phyloP scores from a whole-genome alignment of 2,113 vertebrate species.

The Lasiurus cinereus region DNA sequence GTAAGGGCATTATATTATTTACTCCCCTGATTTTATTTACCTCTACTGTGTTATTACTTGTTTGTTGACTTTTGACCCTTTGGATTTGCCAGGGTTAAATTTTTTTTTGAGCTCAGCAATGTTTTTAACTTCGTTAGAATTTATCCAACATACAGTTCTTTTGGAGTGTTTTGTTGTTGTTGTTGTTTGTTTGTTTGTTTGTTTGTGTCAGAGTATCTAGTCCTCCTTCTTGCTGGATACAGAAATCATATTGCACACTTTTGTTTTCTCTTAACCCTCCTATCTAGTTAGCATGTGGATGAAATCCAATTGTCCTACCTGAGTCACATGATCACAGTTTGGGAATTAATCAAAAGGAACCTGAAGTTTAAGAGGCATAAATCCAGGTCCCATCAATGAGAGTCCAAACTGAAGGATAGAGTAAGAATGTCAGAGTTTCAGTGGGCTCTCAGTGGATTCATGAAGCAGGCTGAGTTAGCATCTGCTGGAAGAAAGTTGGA shows the following conservation, averaged over 20 bases:
- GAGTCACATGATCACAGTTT: neutral
- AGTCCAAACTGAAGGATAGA: neutral
- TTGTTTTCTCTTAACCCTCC: neutral
- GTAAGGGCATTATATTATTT: constrained; percentile 15
- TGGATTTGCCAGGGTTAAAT: neutral
- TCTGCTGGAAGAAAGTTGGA: neutral
- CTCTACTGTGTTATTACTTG: neutral
- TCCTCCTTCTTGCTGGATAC: neutral
- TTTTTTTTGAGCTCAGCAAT: constrained; percentile 20
- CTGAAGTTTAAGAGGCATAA: neutral
- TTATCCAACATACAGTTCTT: neutral
- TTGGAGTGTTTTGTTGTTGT: neutral
- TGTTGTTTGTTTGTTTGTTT: neutral
- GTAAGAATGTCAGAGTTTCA: neutral
- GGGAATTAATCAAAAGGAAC: neutral
- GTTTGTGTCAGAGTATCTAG: neutral
- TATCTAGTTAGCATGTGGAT: neutral
- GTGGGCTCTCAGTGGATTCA: too few species aligned
- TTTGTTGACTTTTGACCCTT: neutral
- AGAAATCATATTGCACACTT: neutral
- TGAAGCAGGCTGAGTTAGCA: neutral
- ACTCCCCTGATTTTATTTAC: neutral
- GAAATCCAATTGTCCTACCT: neutral
- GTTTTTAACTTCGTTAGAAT: constrained; percentile 10
- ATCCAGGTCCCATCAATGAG: neutral